Percentiles rank a stretch among this genome's conserved stretches.
Evolutionary conservation across 2,888 invertebrate genomes (phyloP).

Genomic region (Ernsta delagoae): DNA sequence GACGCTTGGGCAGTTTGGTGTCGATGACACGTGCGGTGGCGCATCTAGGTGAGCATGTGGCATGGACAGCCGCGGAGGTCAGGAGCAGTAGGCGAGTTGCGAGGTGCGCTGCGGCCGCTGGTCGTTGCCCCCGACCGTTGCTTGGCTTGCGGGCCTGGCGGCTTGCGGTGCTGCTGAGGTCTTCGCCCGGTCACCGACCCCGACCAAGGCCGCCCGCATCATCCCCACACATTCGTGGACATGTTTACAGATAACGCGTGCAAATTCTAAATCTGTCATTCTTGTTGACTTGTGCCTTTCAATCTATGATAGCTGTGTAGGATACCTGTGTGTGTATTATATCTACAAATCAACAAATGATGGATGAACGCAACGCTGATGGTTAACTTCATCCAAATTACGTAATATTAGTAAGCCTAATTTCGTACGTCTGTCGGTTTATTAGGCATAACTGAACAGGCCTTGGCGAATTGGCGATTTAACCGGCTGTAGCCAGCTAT

Average conservation of each 20-base stretch:
- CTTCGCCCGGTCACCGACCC: conserved; percentile 84
- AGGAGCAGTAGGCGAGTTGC: conserved; percentile 59
- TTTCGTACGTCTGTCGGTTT: too few relatives aligned
- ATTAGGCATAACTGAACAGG: too few relatives aligned
- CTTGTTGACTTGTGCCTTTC: neutral
- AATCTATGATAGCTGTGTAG: neutral
- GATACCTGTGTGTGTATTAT: neutral
- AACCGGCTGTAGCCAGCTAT: too few relatives aligned
- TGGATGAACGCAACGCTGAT: too few relatives aligned
- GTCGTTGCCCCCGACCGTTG: conserved; percentile 84
- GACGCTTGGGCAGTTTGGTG: conserved; percentile 17
- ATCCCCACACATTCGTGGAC: conserved; percentile 71
- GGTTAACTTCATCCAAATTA: too few relatives aligned
- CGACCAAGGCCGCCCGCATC: conserved; percentile 82
- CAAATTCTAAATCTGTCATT: conserved; percentile 57
- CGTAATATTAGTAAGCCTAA: too few relatives aligned
- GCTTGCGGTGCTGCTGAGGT: conserved; percentile 82
- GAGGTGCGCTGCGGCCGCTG: conserved; percentile 53
- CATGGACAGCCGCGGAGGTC: conserved; percentile 56
- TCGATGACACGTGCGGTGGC: conserved; percentile 32
- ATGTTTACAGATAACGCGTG: conserved; percentile 63
- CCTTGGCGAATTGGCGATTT: too few relatives aligned
- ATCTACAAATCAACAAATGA: neutral
- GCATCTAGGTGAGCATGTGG: conserved; percentile 37
- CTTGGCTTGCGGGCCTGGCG: conserved; percentile 72